These are phyloP conservation scores for Geotrypetes seraphini DNA, from an alignment of 2,797 vertebrate genomes.

Conservation along the genomic window DNA sequence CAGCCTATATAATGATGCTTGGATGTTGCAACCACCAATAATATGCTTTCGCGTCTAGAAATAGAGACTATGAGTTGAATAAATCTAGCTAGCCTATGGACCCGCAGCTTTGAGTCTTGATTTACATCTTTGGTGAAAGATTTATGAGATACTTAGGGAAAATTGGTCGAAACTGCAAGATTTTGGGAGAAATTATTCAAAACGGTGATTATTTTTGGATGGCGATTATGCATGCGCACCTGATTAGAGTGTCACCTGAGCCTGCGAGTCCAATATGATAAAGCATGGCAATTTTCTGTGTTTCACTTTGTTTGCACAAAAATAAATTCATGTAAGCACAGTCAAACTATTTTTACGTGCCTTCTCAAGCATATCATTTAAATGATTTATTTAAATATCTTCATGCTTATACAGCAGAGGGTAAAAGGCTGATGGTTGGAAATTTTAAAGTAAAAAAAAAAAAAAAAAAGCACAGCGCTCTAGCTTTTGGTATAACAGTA, in stretches of 20 bases:
- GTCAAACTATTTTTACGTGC: conserved; percentile 48
- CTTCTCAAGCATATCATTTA: conserved; percentile 20
- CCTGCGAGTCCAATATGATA: conserved; percentile 75
- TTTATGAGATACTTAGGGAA: conserved; percentile 87
- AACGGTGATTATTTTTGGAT: conserved; percentile 92
- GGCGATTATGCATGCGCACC: conserved; percentile 93
- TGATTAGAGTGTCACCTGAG: conserved; percentile 88
- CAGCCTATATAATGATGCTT: conserved; percentile 73
- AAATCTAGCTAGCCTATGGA: conserved; percentile 88
- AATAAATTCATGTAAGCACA: conserved; percentile 55
- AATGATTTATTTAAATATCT: conserved; percentile 38
- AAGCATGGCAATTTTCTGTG: conserved; percentile 88
- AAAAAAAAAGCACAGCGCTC: background rate
- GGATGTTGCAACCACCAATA: conserved; percentile 69
- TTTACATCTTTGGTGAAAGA: conserved; percentile 91
- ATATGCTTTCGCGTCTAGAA: conserved; percentile 86
- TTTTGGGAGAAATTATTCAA: conserved; percentile 91
- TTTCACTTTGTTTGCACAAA: conserved; percentile 84
- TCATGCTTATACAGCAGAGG: conserved; percentile 19
- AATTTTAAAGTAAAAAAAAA: background rate
- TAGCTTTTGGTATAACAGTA: too few relatives aligned
- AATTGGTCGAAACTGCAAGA: conserved; percentile 87
- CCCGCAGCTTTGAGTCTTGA: conserved; percentile 80
- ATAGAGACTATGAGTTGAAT: conserved; percentile 82
- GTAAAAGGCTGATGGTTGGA: background rate